Conservation (phyloP, 2,888 invertebrate genomes). For the Bhutanitis thaidina region DNA sequence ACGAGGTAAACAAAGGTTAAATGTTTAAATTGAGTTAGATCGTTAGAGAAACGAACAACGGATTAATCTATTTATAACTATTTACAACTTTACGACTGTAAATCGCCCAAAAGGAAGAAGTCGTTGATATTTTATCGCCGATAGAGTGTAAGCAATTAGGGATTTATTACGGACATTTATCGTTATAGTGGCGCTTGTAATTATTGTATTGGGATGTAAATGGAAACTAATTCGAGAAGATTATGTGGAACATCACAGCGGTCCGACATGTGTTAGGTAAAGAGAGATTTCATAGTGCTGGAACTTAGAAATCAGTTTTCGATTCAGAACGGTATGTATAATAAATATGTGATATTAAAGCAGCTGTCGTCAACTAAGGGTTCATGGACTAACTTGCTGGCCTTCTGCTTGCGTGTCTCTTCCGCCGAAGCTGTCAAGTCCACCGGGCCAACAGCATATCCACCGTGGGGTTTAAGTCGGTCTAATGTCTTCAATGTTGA, state of each 20-base stretch:
- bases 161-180: constrained; percentile 25
- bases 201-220: constrained; percentile 24
- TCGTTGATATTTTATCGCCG: constrained; percentile 25
- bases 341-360: too few relatives aligned
- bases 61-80: constrained; percentile 29
- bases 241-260: constrained; percentile 3
- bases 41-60: neutral
- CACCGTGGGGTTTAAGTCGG: too few relatives aligned
- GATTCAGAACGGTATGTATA: too few relatives aligned
- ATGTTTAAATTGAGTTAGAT: neutral
- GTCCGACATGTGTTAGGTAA: neutral
- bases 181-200: constrained; percentile 32
- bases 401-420: too few relatives aligned
- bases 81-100: constrained; percentile 35
- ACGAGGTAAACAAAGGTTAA: constrained; percentile 8
- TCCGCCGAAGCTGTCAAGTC: too few relatives aligned
- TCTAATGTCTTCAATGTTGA: too few relatives aligned
- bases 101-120: constrained; percentile 33
- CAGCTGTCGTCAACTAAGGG: too few relatives aligned
- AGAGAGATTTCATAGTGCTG: too few relatives aligned
- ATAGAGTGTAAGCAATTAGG: constrained; percentile 32
- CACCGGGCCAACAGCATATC: too few relatives aligned
- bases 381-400: too few relatives aligned
- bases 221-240: constrained; percentile 24
- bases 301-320: too few relatives aligned